Conservation (phyloP, 2,888 invertebrate genomes). For the Apamea monoglypha region DNA sequence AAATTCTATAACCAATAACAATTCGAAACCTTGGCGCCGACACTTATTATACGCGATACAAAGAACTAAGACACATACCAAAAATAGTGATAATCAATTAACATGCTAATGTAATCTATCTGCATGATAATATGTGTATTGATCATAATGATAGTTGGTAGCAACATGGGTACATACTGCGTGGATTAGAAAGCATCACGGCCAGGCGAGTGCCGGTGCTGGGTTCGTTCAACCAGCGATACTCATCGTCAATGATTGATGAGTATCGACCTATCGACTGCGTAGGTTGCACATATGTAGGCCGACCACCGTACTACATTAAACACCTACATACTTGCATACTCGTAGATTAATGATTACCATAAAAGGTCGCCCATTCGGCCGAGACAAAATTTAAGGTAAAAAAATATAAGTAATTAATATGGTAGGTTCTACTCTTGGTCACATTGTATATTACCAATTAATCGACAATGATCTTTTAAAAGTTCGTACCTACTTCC, state of each 20-base stretch:
- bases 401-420: not conserved
- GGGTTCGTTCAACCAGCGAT: constrained; percentile 77
- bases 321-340: constrained; percentile 80
- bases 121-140: constrained; percentile 63
- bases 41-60: constrained; percentile 62
- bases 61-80: constrained; percentile 63
- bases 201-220: constrained; percentile 69
- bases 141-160: constrained; percentile 71
- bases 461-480: constrained; percentile 6
- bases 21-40: constrained; percentile 67
- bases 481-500: constrained; percentile 7
- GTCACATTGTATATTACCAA: constrained; percentile 22
- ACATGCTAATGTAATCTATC: constrained; percentile 66
- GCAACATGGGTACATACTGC: constrained; percentile 67
- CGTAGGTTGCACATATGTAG: constrained; percentile 81
- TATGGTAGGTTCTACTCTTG: constrained; percentile 35
- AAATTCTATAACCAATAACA: constrained; percentile 60
- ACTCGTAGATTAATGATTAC: constrained; percentile 75
- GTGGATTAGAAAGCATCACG: constrained; percentile 79
- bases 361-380: constrained; percentile 71
- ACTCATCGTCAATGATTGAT: constrained; percentile 84
- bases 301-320: constrained; percentile 79
- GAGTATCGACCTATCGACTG: constrained; percentile 77
- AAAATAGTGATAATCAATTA: constrained; percentile 68
- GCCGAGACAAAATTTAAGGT: constrained; percentile 16